Conservation (phyloP, 2,797 vertebrate species). For the Alcedo atthis region DNA sequence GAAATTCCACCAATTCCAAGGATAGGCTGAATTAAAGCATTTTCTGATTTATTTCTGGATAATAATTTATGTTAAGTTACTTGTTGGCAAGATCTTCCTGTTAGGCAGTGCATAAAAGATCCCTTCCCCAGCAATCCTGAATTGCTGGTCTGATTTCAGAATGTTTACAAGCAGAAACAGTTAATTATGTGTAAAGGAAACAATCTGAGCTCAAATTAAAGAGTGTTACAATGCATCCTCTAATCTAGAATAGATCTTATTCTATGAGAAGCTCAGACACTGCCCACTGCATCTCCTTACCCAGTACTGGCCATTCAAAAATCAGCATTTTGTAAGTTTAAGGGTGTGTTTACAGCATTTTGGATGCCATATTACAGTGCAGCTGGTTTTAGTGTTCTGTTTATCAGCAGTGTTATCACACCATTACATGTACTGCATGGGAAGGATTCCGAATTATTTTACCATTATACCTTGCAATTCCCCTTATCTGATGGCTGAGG, state of each 20-base stretch:
- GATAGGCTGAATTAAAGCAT: not conserved
- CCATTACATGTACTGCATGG: not conserved
- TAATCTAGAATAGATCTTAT: not conserved
- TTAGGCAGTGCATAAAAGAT: not conserved
- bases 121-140: not conserved
- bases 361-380: not conserved
- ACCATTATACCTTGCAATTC: not conserved
- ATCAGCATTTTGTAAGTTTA: not conserved
- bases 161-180: not conserved
- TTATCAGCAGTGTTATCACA: not conserved
- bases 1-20: not conserved
- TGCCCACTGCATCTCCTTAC: not conserved
- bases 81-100: not conserved
- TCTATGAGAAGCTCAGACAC: not conserved
- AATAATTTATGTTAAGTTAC: not conserved
- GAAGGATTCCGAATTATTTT: not conserved
- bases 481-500: not conserved
- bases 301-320: not conserved
- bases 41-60: not conserved
- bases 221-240: not conserved
- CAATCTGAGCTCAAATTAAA: not conserved
- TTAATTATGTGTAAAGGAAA: not conserved
- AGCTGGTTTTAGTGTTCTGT: not conserved
- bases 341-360: not conserved
- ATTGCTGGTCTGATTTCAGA: not conserved